A percentile compares a stretch with the other conserved stretches of the same genome.
These are phyloP conservation scores for Channa striata DNA, from an alignment of 2,797 vertebrate genomes.

Conservation along the genomic window DNA sequence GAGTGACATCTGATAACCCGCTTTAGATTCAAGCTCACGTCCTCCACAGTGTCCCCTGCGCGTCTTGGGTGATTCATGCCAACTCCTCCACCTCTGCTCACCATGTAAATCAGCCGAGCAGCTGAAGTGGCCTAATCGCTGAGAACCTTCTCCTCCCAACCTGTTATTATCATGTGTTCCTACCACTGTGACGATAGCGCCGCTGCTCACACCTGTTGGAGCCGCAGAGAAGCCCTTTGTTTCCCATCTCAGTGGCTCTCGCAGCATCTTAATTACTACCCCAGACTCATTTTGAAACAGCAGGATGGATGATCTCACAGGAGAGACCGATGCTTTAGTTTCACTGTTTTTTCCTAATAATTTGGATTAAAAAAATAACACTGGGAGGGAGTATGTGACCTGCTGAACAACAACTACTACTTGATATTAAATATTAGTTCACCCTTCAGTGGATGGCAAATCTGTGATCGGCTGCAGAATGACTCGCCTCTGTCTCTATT, in stretches of 20 bases:
- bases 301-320: slow-evolving; percentile 11
- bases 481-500: too few relatives aligned
- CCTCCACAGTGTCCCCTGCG: slow-evolving; percentile 41
- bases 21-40: slow-evolving; percentile 79
- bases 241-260: slow-evolving; percentile 7
- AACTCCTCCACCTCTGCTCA: slow-evolving; percentile 60
- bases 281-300: slow-evolving; percentile 44
- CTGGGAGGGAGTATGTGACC: too few relatives aligned
- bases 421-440: too few relatives aligned
- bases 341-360: background rate
- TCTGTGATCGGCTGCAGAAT: too few relatives aligned
- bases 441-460: too few relatives aligned
- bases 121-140: slow-evolving; percentile 28
- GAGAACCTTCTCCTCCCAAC: slow-evolving; percentile 16
- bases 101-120: slow-evolving; percentile 58
- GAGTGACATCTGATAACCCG: slow-evolving; percentile 60
- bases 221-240: slow-evolving; percentile 31
- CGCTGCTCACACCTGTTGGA: slow-evolving; percentile 55
- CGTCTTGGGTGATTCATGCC: slow-evolving; percentile 71
- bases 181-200: slow-evolving; percentile 30
- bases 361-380: too few relatives aligned
- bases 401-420: too few relatives aligned
- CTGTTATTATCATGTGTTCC: slow-evolving; percentile 59
- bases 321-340: background rate
- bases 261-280: slow-evolving; percentile 41